Evolutionary conservation across 2,113 vertebrate species (phyloP).

Genomic region (Scomber scombrus): DNA sequence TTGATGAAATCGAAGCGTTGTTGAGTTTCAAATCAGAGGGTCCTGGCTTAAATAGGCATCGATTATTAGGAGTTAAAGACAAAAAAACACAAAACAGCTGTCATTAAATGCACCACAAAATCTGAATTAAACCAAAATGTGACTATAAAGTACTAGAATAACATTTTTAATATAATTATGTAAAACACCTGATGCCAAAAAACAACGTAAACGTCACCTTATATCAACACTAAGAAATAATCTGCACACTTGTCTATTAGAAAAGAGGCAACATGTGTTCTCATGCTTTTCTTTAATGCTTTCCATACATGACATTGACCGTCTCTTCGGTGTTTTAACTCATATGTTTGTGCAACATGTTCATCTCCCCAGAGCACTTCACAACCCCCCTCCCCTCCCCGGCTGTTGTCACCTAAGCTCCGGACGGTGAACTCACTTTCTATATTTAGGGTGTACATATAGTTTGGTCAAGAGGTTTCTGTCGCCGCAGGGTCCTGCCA

Average conservation of each 20-base stretch:
- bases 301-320: conserved; percentile 2
- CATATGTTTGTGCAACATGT: conserved; percentile 38
- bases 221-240: background rate
- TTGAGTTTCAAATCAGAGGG: background rate
- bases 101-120: background rate
- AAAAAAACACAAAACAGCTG: no score
- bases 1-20: no score
- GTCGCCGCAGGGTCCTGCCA: conserved; percentile 28
- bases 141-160: background rate
- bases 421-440: conserved; percentile 73
- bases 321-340: conserved; percentile 11
- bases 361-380: conserved; percentile 1
- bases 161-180: background rate
- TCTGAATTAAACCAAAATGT: background rate
- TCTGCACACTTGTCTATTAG: background rate
- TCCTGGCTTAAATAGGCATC: no score
- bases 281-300: no score
- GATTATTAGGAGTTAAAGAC: background rate
- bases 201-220: background rate
- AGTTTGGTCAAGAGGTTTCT: conserved; percentile 44
- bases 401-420: conserved; percentile 84
- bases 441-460: conserved; percentile 79
- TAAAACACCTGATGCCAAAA: background rate
- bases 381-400: conserved; percentile 8
- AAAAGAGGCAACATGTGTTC: no score